These are phyloP conservation scores for Fopius arisanus DNA, from an alignment of 1,140 invertebrate genomes.

Conservation along the genomic window DNA sequence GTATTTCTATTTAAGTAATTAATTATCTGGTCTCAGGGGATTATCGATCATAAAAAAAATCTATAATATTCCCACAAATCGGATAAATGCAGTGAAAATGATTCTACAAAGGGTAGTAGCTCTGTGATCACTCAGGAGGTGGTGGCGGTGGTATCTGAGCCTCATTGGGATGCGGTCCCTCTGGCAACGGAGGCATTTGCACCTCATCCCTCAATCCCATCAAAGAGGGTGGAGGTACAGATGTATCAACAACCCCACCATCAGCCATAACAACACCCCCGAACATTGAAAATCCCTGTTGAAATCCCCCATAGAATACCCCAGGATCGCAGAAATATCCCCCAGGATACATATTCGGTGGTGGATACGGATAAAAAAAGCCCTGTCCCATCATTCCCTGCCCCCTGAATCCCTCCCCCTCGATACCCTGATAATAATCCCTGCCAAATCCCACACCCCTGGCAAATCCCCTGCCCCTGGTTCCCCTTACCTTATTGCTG, in stretches of 20 bases:
- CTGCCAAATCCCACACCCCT: background rate
- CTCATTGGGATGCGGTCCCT: conserved; percentile 28
- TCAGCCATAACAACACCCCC: conserved; percentile 46
- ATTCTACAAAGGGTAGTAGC: too few species aligned
- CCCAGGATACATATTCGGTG: conserved; percentile 38
- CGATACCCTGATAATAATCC: conserved; percentile 10
- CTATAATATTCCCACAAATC: too few species aligned
- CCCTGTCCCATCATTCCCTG: background rate
- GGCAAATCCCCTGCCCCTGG: conserved; percentile 43
- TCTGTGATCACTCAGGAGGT: background rate
- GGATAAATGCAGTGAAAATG: too few species aligned
- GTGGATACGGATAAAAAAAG: conserved; percentile 45
- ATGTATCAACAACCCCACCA: conserved; percentile 55
- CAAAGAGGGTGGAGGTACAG: conserved; percentile 52
- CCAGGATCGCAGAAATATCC: conserved; percentile 29
- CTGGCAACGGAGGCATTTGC: conserved; percentile 21
- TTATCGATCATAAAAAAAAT: too few species aligned
- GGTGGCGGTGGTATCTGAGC: conserved; percentile 15
- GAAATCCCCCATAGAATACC: background rate
- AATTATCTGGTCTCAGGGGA: too few species aligned
- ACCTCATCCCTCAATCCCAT: background rate
- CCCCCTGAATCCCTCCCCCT: background rate
- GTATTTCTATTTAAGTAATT: background rate
- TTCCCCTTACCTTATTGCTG: conserved; percentile 67
- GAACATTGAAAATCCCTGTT: background rate